A percentile compares a stretch with the other conserved stretches of the same genome.
Conservation (phyloP, 2,113 vertebrate species). For the Ceratotherium simum region DNA sequence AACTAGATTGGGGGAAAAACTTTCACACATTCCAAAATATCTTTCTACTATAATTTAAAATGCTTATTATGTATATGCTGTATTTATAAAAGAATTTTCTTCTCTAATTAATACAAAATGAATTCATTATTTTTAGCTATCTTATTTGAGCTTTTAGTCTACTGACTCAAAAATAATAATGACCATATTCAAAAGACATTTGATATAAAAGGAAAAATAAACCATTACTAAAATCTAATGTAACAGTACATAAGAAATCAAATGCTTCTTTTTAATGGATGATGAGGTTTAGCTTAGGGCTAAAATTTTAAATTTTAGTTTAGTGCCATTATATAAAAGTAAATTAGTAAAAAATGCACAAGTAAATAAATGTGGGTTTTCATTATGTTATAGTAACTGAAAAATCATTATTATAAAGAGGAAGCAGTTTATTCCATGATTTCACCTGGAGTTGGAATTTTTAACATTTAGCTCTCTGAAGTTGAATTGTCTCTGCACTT, state of each 20-base stretch:
- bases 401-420: slow-evolving; percentile 40
- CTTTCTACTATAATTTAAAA: slow-evolving; percentile 8
- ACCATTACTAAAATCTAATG: slow-evolving; percentile 5
- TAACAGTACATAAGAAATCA: neutral
- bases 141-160: slow-evolving; percentile 53
- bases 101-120: neutral
- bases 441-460: slow-evolving; percentile 46
- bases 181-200: slow-evolving; percentile 21
- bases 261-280: neutral
- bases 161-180: slow-evolving; percentile 49
- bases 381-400: neutral
- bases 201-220: slow-evolving; percentile 58
- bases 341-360: neutral
- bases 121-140: slow-evolving; percentile 39
- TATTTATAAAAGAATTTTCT: slow-evolving; percentile 28
- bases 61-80: neutral
- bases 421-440: neutral
- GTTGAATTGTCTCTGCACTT: slow-evolving; percentile 1
- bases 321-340: neutral
- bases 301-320: neutral
- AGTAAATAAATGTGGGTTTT: neutral
- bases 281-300: neutral
- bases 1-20: neutral
- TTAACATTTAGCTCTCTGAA: slow-evolving; percentile 35
- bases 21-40: neutral